Evolutionary conservation across 2,113 vertebrate species (phyloP).

Genomic region (Sardina pilchardus): DNA sequence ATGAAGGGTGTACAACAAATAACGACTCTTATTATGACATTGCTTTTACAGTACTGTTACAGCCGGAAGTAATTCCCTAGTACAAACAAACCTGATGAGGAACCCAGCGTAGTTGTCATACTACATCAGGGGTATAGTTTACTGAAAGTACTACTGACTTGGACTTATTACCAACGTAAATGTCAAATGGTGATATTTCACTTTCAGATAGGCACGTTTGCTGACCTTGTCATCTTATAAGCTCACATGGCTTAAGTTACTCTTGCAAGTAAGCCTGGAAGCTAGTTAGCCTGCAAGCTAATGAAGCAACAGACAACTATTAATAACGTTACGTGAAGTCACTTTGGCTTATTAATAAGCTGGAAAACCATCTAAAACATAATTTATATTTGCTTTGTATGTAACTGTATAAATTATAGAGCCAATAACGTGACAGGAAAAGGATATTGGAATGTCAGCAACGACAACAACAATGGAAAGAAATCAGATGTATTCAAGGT

Average conservation of each 20-base stretch:
- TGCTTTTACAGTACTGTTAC: not conserved
- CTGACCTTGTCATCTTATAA: not conserved
- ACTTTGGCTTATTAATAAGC: not conserved
- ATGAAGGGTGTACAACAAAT: not conserved
- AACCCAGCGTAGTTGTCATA: not conserved
- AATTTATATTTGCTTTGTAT: not conserved
- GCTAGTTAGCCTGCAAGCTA: not conserved
- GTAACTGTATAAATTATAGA: not conserved
- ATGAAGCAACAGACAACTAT: not conserved
- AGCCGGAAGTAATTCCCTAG: not conserved
- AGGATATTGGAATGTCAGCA: not conserved
- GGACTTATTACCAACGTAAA: not conserved
- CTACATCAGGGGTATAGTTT: not conserved
- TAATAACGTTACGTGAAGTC: not conserved
- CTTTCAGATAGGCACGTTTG: not conserved
- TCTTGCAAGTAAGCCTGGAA: not conserved
- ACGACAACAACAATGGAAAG: not conserved
- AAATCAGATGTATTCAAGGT: constrained; percentile 5
- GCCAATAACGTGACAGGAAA: not conserved
- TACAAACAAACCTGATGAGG: not conserved
- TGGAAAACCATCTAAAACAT: not conserved
- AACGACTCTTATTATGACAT: not conserved
- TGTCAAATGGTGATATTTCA: not conserved
- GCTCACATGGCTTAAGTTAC: not conserved
- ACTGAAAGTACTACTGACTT: not conserved